These are phyloP conservation scores for Thymelicus lineola DNA, from an alignment of 2,888 invertebrate genomes.

Conservation along the genomic window DNA sequence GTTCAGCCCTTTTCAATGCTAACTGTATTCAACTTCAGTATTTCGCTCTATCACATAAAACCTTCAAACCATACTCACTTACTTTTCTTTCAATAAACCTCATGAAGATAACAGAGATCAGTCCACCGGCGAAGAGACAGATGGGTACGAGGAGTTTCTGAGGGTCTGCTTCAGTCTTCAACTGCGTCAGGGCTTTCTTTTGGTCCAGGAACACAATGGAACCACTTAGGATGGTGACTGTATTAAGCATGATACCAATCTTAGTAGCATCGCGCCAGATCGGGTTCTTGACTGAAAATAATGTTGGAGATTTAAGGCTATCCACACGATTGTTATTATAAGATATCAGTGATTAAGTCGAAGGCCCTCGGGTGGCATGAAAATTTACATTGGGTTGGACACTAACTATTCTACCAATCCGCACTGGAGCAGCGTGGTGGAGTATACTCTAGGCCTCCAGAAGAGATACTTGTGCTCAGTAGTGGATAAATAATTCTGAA, in stretches of 20 bases:
- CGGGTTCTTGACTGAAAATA: constrained; percentile 62
- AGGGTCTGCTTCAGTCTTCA: constrained; percentile 56
- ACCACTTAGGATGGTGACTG: constrained; percentile 60
- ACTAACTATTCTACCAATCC: no score
- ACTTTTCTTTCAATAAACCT: constrained; percentile 66
- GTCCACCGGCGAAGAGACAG: constrained; percentile 57
- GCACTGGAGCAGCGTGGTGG: no score
- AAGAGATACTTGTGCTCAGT: no score
- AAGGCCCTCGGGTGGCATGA: no score
- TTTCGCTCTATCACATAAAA: no score
- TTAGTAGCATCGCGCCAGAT: constrained; percentile 68
- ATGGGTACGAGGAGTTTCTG: constrained; percentile 55
- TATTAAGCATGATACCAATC: constrained; percentile 62
- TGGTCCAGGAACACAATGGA: constrained; percentile 70
- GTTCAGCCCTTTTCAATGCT: no score
- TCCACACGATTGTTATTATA: no score
- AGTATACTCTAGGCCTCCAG: no score
- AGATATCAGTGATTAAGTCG: no score
- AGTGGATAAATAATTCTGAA: no score
- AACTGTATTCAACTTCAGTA: no score
- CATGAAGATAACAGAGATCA: constrained; percentile 48
- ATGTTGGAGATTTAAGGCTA: neutral
- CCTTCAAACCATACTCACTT: constrained; percentile 40
- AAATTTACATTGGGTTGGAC: no score
- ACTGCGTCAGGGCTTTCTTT: constrained; percentile 60